phyloP scores from a whole-genome alignment of 1,140 invertebrate species.

The Arion vulgaris region DNA sequence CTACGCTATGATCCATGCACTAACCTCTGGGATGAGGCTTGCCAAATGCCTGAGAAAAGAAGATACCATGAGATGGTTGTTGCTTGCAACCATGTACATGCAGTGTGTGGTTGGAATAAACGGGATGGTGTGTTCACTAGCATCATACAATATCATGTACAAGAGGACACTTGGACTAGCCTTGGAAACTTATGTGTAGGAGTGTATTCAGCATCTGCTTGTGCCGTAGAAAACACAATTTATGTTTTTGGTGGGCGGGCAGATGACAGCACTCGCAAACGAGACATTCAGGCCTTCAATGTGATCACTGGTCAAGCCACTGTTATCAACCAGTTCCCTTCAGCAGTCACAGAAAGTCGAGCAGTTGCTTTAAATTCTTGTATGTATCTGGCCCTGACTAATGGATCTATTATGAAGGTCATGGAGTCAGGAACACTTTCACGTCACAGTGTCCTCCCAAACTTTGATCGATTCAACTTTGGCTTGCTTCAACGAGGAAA shows the following conservation, averaged over 20 bases:
- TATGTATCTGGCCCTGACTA: conserved; percentile 50
- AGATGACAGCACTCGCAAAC: conserved; percentile 40
- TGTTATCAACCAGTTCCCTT: conserved; percentile 43
- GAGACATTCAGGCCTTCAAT: conserved; percentile 53
- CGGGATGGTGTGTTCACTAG: conserved; percentile 47
- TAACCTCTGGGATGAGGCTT: conserved; percentile 49
- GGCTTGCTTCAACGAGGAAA: conserved; percentile 43
- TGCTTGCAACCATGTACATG: conserved; percentile 45
- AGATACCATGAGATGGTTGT: conserved; percentile 55
- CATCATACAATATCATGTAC: conserved; percentile 45
- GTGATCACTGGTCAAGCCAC: conserved; percentile 44
- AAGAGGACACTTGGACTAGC: conserved; percentile 46
- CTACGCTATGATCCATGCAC: conserved; percentile 44
- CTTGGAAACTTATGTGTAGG: conserved; percentile 48
- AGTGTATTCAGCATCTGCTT: conserved; percentile 52
- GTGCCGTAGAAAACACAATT: conserved; percentile 48
- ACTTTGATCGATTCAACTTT: conserved; percentile 57
- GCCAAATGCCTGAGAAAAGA: conserved; percentile 50
- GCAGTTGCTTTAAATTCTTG: conserved; percentile 43
- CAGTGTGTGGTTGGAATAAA: conserved; percentile 56
- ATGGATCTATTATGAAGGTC: conserved; percentile 51
- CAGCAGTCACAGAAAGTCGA: conserved; percentile 46
- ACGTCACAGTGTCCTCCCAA: conserved; percentile 41
- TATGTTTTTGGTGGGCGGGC: conserved; percentile 56
- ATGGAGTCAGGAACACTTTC: conserved; percentile 44